Conservation (phyloP, 1,140 invertebrate species). For the Scylla paramamosain region DNA sequence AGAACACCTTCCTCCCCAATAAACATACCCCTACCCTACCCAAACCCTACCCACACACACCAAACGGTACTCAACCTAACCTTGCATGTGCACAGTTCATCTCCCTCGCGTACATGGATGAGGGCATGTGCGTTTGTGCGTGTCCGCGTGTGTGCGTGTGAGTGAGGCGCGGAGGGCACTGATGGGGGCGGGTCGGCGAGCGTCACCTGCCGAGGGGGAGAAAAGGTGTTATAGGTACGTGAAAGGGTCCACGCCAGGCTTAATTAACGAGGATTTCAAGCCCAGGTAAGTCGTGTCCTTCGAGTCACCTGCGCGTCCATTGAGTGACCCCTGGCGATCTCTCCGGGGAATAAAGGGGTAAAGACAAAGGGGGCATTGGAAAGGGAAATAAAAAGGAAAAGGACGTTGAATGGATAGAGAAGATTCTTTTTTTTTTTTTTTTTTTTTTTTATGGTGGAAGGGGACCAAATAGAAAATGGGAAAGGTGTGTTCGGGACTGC, state of each 20-base stretch:
- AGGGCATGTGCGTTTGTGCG: not conserved
- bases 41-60: not conserved
- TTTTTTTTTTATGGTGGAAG: too few relatives aligned
- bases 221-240: not conserved
- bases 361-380: not conserved
- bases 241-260: not conserved
- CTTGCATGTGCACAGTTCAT: not conserved
- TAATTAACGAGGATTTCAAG: slow-evolving; percentile 23
- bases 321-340: not conserved
- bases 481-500: too few relatives aligned
- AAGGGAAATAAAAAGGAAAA: not conserved
- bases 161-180: not conserved
- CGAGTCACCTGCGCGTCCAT: not conserved
- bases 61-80: not conserved
- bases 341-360: not conserved
- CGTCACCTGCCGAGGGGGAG: not conserved
- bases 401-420: not conserved
- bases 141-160: not conserved
- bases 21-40: not conserved
- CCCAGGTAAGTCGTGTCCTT: not conserved
- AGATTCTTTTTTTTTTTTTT: too few relatives aligned
- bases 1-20: not conserved
- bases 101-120: not conserved
- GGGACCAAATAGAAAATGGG: not conserved
- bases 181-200: not conserved